Base-by-base conservation (phyloP, 2,888 invertebrate species). In the Bembecia ichneumoniformis region DNA sequence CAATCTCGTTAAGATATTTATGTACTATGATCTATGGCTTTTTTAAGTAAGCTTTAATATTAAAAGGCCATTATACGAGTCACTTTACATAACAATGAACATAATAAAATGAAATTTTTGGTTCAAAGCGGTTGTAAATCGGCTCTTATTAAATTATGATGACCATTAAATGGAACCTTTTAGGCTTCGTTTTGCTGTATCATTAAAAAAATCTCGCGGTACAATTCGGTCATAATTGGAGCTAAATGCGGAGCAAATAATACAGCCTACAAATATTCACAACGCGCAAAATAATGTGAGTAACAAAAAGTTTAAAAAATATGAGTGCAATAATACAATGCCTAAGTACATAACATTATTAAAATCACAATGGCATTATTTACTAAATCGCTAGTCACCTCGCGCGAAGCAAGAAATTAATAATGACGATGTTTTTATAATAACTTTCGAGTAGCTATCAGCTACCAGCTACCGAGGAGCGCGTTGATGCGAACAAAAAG, bases 1-100 rank as follows among this genome's bases (percentile, higher is more conserved):
- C 77, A 77, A 77, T 77, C 74, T 77, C 74, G 79, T 84, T 84
- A 82, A 75, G 72, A 74, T 73, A 78, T n/a, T n/a, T n/a, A n/a
- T n/a, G n/a, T 75, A 77, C 77, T 75, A 67, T 74, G 75, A 28
- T 28, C 28, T 28, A 75, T 79, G 77, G 75, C 67, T 66, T 74
- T 78, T 81, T 73, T 75, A 71, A 76, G 80, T 71, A 73, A 68
- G 62, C 62, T 75, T 77, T 74, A 74, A 73, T 77, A 80, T 79
- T 28, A 28, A 76, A 76, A 77, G 77, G 72, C 78, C 71, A 82
- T 80, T 80, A 81, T 74, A 74, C 65, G 67, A 71, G 68, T 74
- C 76, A 75, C 82, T 84, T 77, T 75, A 72, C 75, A 77, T 77
- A 72, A 83, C 78, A 83, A 82, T 75, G 77, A 72, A 73, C 71